Evolutionary conservation across 2,113 vertebrate genomes (phyloP), one percentile per base, ranked within the genome.

Genomic region (Ciconia maguari): DNA sequence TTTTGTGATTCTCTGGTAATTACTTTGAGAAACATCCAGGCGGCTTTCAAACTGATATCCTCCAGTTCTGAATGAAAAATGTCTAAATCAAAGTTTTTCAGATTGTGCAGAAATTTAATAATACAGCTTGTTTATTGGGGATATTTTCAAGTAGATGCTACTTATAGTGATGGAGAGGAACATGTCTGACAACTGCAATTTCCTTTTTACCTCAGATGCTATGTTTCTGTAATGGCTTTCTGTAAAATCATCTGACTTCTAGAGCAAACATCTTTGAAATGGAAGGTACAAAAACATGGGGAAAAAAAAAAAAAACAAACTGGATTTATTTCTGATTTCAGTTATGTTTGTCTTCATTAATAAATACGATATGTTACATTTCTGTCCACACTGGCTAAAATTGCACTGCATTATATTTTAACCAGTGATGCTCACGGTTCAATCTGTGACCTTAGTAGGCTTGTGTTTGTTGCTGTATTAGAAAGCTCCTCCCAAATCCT

Each of bases 1-100:
- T 83, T 96, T 62, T 92, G 22, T 94, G 86, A 58, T 92, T 90
- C 29, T 95, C 61, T 96, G n/a, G 41, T 77, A 79, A 88, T 83
- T 95, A 83, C 68, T 84, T 93, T 54, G 70, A 71, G 68, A 95
- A 92, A 78, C 42, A 68, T 94, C 71, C 38, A 72, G 68, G 34
- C 94, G 80, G 3, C 18, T 89, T 90, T 87, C 22, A 36, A 87
- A 65, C 42, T 22, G 79, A 89, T 54, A 90, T 61, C 60, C 14
- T 70, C 42, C 42, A 61, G 26, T 93, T 90, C 60, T 64, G 65
- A 87, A 81, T 92, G 60, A 90, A 85, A 91, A 88, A 69, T 26
- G 3, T 66, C 66, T 86, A 92, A 75, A 86, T 78, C 1, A 5
- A 78, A 83, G 48, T 78, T 77, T 68, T 62, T 61, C 41, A 11